These are phyloP conservation scores for Periophthalmodon schlosseri DNA, from an alignment of 2,113 vertebrate genomes.

Conservation along the genomic window DNA sequence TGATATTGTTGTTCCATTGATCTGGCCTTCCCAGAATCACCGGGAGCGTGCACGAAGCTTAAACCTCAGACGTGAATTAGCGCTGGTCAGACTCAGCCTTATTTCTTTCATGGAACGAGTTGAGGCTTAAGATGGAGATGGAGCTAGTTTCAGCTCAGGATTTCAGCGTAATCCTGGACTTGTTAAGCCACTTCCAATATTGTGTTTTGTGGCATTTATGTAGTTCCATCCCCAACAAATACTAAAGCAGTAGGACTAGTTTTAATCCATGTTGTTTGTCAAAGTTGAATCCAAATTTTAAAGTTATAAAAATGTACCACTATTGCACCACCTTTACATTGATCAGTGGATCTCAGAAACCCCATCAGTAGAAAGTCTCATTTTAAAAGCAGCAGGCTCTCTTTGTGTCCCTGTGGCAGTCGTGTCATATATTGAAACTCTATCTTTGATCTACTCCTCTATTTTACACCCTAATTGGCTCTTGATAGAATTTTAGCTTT, in stretches of 20 bases:
- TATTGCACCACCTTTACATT: slow-evolving; percentile 19
- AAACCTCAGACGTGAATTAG: no score
- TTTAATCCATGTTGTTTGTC: background rate
- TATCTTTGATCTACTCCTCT: slow-evolving; percentile 56
- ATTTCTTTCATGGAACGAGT: no score
- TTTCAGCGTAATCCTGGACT: no score
- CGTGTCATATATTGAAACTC: slow-evolving; percentile 32
- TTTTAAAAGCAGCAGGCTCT: slow-evolving; percentile 38
- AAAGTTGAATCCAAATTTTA: background rate
- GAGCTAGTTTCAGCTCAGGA: no score
- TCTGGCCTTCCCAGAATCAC: no score
- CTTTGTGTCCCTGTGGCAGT: slow-evolving; percentile 25
- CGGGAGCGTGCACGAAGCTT: no score
- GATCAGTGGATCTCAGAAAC: slow-evolving; percentile 32
- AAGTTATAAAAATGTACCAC: slow-evolving; percentile 17
- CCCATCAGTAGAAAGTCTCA: slow-evolving; percentile 37
- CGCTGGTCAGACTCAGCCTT: no score
- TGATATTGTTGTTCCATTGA: no score
- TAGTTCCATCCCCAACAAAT: background rate
- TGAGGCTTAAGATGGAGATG: no score
- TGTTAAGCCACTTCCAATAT: no score
- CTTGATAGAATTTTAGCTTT: slow-evolving; percentile 45
- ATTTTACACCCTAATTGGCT: slow-evolving; percentile 62
- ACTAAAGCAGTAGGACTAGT: background rate
- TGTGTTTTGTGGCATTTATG: no score